phyloP scores from a whole-genome alignment of 2,888 invertebrate species.

The Drosophila kanekoi region DNA sequence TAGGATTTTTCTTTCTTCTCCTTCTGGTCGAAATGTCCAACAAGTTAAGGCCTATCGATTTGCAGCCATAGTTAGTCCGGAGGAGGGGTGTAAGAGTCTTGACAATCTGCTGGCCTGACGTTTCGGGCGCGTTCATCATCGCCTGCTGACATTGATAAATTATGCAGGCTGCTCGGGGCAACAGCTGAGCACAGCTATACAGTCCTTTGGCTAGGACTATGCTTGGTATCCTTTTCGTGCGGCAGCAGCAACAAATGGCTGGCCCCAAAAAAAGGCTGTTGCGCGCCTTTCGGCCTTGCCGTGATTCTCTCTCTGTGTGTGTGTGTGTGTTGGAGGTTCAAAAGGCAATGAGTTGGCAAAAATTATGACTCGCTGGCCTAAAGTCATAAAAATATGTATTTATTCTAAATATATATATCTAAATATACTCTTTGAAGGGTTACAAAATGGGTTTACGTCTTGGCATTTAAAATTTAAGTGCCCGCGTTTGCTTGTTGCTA shows the following conservation, averaged over 20 bases:
- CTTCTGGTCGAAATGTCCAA: conserved; percentile 46
- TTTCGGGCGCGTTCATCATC: conserved; percentile 69
- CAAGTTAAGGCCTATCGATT: conserved; percentile 75
- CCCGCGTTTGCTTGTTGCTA: conserved; percentile 34
- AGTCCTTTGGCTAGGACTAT: conserved; percentile 24
- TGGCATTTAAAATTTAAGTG: conserved; percentile 74
- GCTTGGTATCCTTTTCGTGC: conserved; percentile 12
- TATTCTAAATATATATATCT: conserved; percentile 19
- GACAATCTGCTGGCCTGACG: conserved; percentile 70
- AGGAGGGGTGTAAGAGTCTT: conserved; percentile 1
- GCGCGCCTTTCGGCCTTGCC: conserved; percentile 43
- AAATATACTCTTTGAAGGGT: not conserved
- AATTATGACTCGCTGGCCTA: conserved; percentile 65
- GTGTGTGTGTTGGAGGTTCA: conserved; percentile 7
- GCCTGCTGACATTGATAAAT: conserved; percentile 77
- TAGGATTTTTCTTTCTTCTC: conserved; percentile 8
- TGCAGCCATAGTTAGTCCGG: conserved; percentile 33
- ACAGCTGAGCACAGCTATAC: conserved; percentile 48
- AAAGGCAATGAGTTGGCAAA: conserved; percentile 76
- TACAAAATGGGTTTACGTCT: conserved; percentile 42
- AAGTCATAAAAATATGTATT: conserved; percentile 65
- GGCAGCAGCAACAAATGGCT: conserved; percentile 62
- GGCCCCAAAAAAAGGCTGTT: conserved; percentile 40
- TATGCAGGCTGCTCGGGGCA: conserved; percentile 61
- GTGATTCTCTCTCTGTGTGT: conserved; percentile 52